Percentiles rank a stretch among this genome's conserved stretches.
phyloP scores from a whole-genome alignment of 1,140 invertebrate species.

The Diprion similis region DNA sequence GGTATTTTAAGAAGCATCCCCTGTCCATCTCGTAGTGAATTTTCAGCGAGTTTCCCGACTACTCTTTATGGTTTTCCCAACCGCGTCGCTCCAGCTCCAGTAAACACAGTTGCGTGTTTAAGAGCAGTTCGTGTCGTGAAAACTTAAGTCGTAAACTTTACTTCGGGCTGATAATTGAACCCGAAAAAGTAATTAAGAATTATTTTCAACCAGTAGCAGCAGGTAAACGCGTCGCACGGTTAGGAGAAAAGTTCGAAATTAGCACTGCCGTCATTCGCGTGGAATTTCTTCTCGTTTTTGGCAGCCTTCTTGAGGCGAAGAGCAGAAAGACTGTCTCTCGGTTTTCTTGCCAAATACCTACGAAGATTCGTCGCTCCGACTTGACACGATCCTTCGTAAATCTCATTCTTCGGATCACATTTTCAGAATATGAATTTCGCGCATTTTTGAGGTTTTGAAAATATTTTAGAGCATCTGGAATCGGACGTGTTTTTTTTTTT shows the following conservation, averaged over 20 bases:
- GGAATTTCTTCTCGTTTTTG: too few species aligned
- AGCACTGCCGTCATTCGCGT: too few species aligned
- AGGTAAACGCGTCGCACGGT: not conserved
- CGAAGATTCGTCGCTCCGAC: too few species aligned
- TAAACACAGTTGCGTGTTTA: not conserved
- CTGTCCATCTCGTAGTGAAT: not conserved
- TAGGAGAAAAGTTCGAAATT: not conserved
- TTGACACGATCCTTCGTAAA: too few species aligned
- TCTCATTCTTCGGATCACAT: too few species aligned
- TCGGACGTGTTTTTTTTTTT: too few species aligned
- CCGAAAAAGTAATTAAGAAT: conserved; percentile 40
- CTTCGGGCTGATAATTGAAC: conserved; percentile 34
- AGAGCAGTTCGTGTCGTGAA: not conserved
- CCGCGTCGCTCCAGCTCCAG: not conserved
- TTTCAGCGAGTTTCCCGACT: not conserved
- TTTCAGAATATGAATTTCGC: too few species aligned
- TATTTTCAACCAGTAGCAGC: conserved; percentile 26
- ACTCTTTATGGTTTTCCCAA: not conserved
- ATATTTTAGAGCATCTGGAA: too few species aligned
- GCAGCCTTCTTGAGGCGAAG: too few species aligned
- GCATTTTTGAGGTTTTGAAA: too few species aligned
- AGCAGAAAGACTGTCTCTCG: too few species aligned
- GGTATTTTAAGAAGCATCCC: not conserved
- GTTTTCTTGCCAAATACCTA: too few species aligned
- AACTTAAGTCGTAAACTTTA: not conserved